phyloP scores from a whole-genome alignment of 2,888 invertebrate species.

The Drosophila mulleri region DNA sequence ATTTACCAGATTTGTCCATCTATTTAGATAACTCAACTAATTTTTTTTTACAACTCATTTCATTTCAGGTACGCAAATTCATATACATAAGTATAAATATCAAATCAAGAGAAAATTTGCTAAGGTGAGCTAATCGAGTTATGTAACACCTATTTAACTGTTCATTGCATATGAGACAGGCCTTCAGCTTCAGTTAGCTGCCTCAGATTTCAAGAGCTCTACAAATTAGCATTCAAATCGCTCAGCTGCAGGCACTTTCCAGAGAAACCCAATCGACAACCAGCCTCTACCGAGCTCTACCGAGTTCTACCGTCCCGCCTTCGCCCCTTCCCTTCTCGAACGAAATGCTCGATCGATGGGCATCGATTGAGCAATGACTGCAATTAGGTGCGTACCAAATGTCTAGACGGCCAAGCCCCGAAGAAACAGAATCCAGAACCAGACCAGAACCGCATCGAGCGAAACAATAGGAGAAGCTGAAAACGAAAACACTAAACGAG shows the following conservation, averaged over 20 bases:
- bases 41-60: not conserved
- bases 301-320: no score
- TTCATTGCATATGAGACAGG: conserved; percentile 43
- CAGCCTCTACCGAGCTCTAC: not conserved
- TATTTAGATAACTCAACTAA: not conserved
- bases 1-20: not conserved
- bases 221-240: conserved; percentile 66
- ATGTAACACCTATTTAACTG: conserved; percentile 30
- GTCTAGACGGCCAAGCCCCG: conserved; percentile 69
- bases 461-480: conserved; percentile 12
- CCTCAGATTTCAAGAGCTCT: conserved; percentile 31
- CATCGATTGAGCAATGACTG: conserved; percentile 74
- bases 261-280: conserved; percentile 52
- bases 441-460: not conserved
- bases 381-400: conserved; percentile 70
- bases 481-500: conserved; percentile 1
- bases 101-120: not conserved
- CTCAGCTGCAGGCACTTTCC: conserved; percentile 62
- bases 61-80: conserved; percentile 42
- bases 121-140: conserved; percentile 5
- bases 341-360: conserved; percentile 32
- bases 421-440: conserved; percentile 19
- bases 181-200: conserved; percentile 19
- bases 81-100: not conserved
- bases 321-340: not conserved